Evolutionary conservation across 2,113 vertebrate genomes (phyloP), one percentile per base, ranked within the genome.

Genomic region (Polypterus senegalus): DNA sequence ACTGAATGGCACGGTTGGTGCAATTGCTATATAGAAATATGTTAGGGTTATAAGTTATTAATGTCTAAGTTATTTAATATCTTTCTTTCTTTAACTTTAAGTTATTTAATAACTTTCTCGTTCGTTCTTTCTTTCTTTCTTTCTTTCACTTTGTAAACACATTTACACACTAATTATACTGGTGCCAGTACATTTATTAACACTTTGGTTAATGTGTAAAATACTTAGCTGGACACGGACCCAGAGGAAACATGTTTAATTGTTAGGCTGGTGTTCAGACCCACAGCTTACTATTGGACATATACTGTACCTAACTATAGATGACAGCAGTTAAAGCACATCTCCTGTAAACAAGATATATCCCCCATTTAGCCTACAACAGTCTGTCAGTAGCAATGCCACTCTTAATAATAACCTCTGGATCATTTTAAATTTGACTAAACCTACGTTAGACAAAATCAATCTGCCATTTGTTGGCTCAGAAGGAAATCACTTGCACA

Each of bases 391-490:
- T 74, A 76, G 78, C 80, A 79, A 89, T 84, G 83, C 85, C 89
- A 88, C 90, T 94, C 85, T 84, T 79, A 74, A 80, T 86, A 89
- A 93, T 88, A 86, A 91, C 85, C 81, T 82, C 71, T 79, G 84
- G 86, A 92, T 91, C 84, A 77, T 85, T 91, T 82, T 85, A 83
- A 86, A 88, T 82, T 83, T 78, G 83, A 83, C 82, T 84, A 83
- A 83, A 83, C 77, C 83, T 74, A 63, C 74, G 68, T 76, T 85
- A 89, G 90, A 92, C 90, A 89, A 90, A 86, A 86, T 92, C 91
- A 93, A 88, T 91, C 91, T 93, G 90, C 85, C 89, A 86, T 87
- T 83, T 86, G 85, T 86, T 86, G 84, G 83, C 86, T 89, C 78
- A 74, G 88, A 86, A 88, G 74, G 77, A 85, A 90, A 87, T 88